A percentile compares a stretch with the other conserved stretches of the same genome.
These are phyloP conservation scores for Argyrosomus japonicus DNA, from an alignment of 2,113 vertebrate species.

Conservation along the genomic window DNA sequence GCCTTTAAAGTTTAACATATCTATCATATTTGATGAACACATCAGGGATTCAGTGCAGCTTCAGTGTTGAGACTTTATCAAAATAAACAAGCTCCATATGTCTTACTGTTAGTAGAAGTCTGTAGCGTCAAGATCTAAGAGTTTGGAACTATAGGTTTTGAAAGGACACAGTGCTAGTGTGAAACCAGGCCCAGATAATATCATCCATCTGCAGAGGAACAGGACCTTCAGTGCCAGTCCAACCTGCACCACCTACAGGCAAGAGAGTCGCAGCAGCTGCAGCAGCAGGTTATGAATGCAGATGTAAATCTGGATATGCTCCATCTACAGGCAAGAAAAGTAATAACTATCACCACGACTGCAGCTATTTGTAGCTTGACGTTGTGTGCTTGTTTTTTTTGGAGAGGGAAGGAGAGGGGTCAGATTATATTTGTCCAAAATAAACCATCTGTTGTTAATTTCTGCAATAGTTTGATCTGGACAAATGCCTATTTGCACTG, in stretches of 20 bases:
- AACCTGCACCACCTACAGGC: background rate
- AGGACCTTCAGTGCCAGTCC: background rate
- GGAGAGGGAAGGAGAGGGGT: background rate
- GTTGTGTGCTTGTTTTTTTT: background rate
- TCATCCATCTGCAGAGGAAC: background rate
- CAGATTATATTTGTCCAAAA: no score
- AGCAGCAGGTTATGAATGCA: constrained; percentile 1
- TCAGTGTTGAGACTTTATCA: background rate
- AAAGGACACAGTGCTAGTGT: background rate
- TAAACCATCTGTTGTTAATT: no score
- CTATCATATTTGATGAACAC: background rate
- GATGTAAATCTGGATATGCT: background rate
- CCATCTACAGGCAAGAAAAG: constrained; percentile 17
- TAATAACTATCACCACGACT: background rate
- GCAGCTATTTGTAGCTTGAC: background rate
- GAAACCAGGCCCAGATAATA: background rate
- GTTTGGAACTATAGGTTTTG: background rate
- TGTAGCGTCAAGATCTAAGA: background rate
- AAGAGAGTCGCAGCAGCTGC: constrained; percentile 11
- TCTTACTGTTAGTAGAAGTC: background rate
- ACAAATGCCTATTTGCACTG: no score
- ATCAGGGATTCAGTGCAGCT: background rate
- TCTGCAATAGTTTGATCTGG: background rate
- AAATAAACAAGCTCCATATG: background rate
- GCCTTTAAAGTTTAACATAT: no score